Evolutionary conservation across 1,140 invertebrate genomes (phyloP).

Genomic region (Drosophila ogumai): DNA sequence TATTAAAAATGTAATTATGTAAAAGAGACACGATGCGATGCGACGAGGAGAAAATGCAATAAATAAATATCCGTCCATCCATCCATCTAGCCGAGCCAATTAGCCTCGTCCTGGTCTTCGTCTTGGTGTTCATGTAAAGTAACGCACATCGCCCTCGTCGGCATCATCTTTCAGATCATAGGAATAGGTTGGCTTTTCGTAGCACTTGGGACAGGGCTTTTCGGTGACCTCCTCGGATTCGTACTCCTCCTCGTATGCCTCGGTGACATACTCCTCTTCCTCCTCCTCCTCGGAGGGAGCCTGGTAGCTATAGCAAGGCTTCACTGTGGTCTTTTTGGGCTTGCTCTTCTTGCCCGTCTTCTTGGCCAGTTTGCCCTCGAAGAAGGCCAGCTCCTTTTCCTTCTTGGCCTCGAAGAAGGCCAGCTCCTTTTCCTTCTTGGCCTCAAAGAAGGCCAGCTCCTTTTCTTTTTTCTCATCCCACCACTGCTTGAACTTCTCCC

Average conservation of each 20-base stretch:
- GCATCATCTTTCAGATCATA: slow-evolving; percentile 60
- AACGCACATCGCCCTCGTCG: slow-evolving; percentile 50
- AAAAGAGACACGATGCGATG: slow-evolving; percentile 4
- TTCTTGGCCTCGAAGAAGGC: slow-evolving; percentile 57
- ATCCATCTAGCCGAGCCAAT: slow-evolving; percentile 23
- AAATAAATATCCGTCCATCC: slow-evolving; percentile 34
- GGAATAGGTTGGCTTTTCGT: slow-evolving; percentile 5
- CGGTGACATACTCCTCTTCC: slow-evolving; percentile 4
- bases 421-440: slow-evolving; percentile 52
- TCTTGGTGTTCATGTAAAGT: slow-evolving; percentile 52
- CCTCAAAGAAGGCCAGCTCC: slow-evolving; percentile 56
- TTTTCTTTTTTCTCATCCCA: slow-evolving; percentile 68
- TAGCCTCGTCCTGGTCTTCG: not conserved
- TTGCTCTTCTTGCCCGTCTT: slow-evolving; percentile 53
- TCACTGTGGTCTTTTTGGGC: slow-evolving; percentile 22
- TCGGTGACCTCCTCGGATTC: slow-evolving; percentile 28
- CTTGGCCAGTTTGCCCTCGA: slow-evolving; percentile 47
- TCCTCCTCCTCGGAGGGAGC: not conserved
- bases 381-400: slow-evolving; percentile 40
- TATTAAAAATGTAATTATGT: slow-evolving; percentile 77
- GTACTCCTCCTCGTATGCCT: slow-evolving; percentile 13
- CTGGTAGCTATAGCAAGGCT: slow-evolving; percentile 32
- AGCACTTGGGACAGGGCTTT: slow-evolving; percentile 17
- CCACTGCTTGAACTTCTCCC: slow-evolving; percentile 67
- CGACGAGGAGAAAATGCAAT: slow-evolving; percentile 32